Evolutionary conservation across 2,113 vertebrate genomes (phyloP), one percentile per base, ranked within the genome.

Genomic region (Muntiacus muntjak): DNA sequence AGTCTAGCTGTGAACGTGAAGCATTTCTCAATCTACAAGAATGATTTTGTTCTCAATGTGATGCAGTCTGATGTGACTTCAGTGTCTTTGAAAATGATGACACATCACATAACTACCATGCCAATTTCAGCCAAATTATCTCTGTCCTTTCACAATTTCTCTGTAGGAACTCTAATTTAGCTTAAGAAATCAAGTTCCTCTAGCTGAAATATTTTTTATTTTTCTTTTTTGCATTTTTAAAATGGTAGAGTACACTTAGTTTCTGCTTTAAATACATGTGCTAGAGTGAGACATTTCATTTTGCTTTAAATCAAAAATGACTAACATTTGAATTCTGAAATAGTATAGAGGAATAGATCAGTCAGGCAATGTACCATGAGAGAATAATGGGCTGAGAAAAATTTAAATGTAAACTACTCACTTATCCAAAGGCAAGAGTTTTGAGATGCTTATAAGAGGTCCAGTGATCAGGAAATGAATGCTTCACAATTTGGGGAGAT

Each of bases 291-390:
- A 82, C 45, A 58, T 71, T 92, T 26, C 45, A 86, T 91, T 94
- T 8, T 47, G 23, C 19, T 43, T 87, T 86, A 52, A 89, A 43
- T 62, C 62, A 45, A 25, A 93, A 71, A 82, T 85, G n/a, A 78
- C 79, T 78, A 52, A 52, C 50, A 74, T 83, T 83, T 57, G 58
- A 93, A 89, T 87, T 79, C 74, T 91, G 54, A 95, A 96, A 92
- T 87, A 30, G 21, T 64, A 21, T 5, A 87, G 52, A 57, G 36
- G 87, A 91, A 52, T 94, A 54, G 12, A 58, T 64, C 33, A 91
- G 45, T 28, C 7, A n/a, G 85, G 12, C 43, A 93, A 54, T 55
- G 47, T 23, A 86, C 8, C 33, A 26, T 23, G 26, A 52, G 43
- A 94, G 94, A 62, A 82, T 62, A 71, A 58, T 71, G 13, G 7